Evolutionary conservation across 2,888 invertebrate genomes (phyloP).

Genomic region (Ophion ellenae): DNA sequence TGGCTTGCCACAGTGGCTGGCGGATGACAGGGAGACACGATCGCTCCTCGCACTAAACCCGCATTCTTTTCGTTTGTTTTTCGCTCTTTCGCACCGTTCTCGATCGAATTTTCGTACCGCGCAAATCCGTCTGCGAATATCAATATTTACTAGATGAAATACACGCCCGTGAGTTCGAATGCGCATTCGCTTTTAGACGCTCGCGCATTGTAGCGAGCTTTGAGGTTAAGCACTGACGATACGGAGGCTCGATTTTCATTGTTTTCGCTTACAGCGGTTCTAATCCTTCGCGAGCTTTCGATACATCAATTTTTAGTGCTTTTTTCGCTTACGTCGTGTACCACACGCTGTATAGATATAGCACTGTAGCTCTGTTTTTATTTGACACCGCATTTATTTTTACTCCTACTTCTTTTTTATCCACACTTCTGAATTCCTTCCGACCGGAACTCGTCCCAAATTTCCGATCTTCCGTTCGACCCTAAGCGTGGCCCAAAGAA

Average conservation of each 20-base stretch:
- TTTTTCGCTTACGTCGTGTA: too few relatives aligned
- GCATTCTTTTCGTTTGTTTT: not conserved
- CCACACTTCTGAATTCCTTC: too few relatives aligned
- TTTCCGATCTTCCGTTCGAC: too few relatives aligned
- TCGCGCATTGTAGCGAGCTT: not conserved
- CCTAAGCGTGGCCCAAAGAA: too few relatives aligned
- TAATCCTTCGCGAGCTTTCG: too few relatives aligned
- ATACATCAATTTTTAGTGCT: not conserved
- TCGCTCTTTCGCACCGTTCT: not conserved
- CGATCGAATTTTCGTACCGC: not conserved
- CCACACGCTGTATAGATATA: too few relatives aligned
- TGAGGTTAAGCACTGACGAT: not conserved
- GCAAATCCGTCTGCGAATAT: conserved; percentile 14
- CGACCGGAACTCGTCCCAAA: too few relatives aligned
- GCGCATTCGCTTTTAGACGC: not conserved
- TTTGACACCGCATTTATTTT: too few relatives aligned
- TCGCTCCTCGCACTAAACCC: not conserved
- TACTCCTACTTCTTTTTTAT: too few relatives aligned
- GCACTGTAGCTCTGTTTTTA: too few relatives aligned
- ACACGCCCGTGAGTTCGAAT: conserved; percentile 73
- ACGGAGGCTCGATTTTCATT: not conserved
- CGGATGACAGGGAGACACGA: not conserved
- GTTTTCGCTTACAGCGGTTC: not conserved
- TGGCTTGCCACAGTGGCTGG: not conserved
- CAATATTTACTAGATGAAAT: conserved; percentile 72